Evolutionary conservation across 2,888 invertebrate genomes (phyloP).

Genomic region (Xestobium rufovillosum): DNA sequence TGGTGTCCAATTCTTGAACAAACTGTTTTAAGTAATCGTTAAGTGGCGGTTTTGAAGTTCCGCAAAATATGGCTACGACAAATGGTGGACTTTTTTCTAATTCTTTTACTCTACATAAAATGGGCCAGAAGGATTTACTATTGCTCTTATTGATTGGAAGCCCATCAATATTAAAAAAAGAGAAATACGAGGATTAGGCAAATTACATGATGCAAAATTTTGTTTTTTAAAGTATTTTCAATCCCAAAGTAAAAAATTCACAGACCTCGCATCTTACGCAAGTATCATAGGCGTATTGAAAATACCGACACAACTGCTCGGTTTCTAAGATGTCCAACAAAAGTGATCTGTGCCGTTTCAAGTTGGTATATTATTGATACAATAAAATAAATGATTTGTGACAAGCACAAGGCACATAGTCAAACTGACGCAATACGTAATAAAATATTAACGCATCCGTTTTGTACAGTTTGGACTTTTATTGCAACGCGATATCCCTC

Average conservation of each 20-base stretch:
- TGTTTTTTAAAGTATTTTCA: constrained; percentile 15
- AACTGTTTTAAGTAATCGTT: constrained; percentile 18
- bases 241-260: constrained; percentile 13
- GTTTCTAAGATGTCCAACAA: too few relatives aligned
- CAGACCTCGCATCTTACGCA: too few relatives aligned
- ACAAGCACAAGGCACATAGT: too few relatives aligned
- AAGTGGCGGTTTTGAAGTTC: constrained; percentile 19
- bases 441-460: too few relatives aligned
- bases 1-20: constrained; percentile 15
- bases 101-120: constrained; percentile 14
- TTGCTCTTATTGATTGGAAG: constrained; percentile 18
- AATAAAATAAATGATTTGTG: too few relatives aligned
- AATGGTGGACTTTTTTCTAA: constrained; percentile 9
- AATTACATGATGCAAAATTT: constrained; percentile 8
- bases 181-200: constrained; percentile 8
- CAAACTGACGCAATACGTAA: too few relatives aligned
- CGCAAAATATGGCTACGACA: constrained; percentile 20
- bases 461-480: too few relatives aligned
- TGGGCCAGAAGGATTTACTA: constrained; percentile 18
- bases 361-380: too few relatives aligned
- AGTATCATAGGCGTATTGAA: too few relatives aligned
- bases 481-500: too few relatives aligned
- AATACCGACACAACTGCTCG: too few relatives aligned
- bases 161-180: constrained; percentile 18
- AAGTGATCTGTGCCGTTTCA: too few relatives aligned